phyloP scores from a whole-genome alignment of 2,113 vertebrate genomes.

The Pao palembangensis region DNA sequence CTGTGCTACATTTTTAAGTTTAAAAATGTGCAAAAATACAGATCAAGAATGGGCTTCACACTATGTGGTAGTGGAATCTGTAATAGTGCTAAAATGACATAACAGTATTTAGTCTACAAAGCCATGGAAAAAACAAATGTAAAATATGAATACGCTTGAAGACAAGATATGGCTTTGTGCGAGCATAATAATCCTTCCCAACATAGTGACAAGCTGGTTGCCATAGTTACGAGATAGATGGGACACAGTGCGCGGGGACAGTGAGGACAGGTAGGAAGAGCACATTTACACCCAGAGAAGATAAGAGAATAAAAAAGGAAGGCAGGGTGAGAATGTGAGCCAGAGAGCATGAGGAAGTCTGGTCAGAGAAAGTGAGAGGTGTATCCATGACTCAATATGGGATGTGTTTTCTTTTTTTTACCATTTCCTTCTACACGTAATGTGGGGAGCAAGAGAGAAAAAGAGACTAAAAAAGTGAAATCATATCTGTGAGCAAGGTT shows the following conservation, averaged over 20 bases:
- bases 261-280: conserved; percentile 29
- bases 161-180: conserved; percentile 34
- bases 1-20: too few species aligned
- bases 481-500: conserved; percentile 26
- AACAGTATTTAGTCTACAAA: too few species aligned
- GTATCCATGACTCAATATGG: background rate
- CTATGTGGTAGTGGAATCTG: too few species aligned
- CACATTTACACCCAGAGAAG: conserved; percentile 25
- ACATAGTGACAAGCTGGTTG: conserved; percentile 60
- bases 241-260: conserved; percentile 32
- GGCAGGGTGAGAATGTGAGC: conserved; percentile 22
- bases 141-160: conserved; percentile 30
- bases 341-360: conserved; percentile 4
- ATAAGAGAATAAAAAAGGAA: conserved; percentile 32
- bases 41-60: conserved; percentile 4
- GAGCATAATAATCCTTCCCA: conserved; percentile 55
- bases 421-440: background rate
- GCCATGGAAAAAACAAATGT: conserved; percentile 51
- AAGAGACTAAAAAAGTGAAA: background rate
- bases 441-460: background rate
- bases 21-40: too few species aligned
- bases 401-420: background rate
- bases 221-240: conserved; percentile 65
- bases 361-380: conserved; percentile 6
- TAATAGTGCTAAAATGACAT: too few species aligned